A percentile compares a stretch with the other conserved stretches of the same genome.
Conservation (phyloP, 2,888 invertebrate genomes). For the Chymomyza amoena region DNA sequence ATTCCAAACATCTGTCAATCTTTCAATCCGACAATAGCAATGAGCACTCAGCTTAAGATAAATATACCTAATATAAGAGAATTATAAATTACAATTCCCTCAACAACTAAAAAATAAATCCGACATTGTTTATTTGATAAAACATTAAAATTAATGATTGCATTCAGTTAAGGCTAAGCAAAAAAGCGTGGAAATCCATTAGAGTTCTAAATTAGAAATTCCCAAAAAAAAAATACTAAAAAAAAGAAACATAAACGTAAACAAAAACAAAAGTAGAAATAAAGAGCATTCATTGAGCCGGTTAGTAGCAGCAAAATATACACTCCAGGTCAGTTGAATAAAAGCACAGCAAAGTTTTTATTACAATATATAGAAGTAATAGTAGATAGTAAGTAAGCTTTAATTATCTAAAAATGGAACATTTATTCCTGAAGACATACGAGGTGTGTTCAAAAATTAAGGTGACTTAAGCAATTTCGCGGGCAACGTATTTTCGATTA, state of each 20-base stretch:
- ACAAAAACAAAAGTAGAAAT: constrained; percentile 1
- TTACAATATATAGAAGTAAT: too few relatives aligned
- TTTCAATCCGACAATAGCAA: background rate
- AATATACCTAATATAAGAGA: background rate
- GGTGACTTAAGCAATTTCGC: too few relatives aligned
- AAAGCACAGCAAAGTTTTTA: too few relatives aligned
- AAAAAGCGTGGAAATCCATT: too few relatives aligned
- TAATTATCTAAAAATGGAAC: too few relatives aligned
- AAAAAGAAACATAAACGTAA: background rate
- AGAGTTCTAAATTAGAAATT: background rate
- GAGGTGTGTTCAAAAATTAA: too few relatives aligned
- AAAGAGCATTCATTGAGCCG: constrained; percentile 36
- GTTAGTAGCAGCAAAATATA: constrained; percentile 41
- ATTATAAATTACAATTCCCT: background rate
- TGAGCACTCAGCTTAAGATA: background rate
- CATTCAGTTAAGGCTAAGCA: background rate
- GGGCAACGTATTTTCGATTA: too few relatives aligned
- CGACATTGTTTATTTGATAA: background rate
- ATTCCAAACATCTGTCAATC: background rate
- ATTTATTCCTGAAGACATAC: too few relatives aligned
- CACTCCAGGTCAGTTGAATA: too few relatives aligned
- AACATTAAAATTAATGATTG: background rate
- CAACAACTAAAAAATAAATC: background rate
- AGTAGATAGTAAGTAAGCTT: too few relatives aligned
- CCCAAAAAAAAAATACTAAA: background rate